Evolutionary conservation across 2,888 invertebrate species (phyloP), one percentile per base, ranked within the genome.

Genomic region (Rhodophaea formosa): DNA sequence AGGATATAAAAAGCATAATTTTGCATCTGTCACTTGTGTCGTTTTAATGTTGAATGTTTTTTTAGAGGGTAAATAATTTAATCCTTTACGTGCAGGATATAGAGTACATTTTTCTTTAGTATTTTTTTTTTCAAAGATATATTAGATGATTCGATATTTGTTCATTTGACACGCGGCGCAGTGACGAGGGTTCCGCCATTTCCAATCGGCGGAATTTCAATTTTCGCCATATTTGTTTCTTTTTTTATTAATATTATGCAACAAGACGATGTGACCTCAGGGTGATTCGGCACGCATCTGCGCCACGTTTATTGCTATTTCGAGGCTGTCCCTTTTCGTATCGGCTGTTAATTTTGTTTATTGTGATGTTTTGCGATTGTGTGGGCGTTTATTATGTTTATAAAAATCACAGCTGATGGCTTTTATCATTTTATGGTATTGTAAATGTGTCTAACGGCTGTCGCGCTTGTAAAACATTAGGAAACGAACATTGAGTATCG

Each of bases 231-330:
- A 76, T 82, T 76, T 79, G 72, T 78, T 77, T 64, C 72, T 75
- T 74, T 75, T 79, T 72, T 79, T 79, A 80, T 77, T 81, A 81
- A 81, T 76, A 78, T 80, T 74, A 78, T 74, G 76, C 77, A 78
- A 79, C 69, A 70, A 71, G 63, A 64, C 53, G 59, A 60, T 69
- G 73, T 75, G 77, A 82, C 80, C 77, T 56, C 79, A 68, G 62
- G 62, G 63, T 58, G 70, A 84, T 84, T 85, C 62, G 82, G 66
- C 68, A 75, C 86, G 71, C 86, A 85, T 84, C 80, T 86, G 85
- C 78, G 77, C 69, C 63, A 60, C 67, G 74, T 77, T 78, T 81
- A 82, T 83, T 74, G 68, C 63, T 65, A 70, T 69, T 68, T 71
- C 65, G 68, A 67, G 65, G 64, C 62, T 68, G 68, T 70, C 68